Evolutionary conservation across 30 jellyfish, hydroid and myxozoan genomes (phyloP), one percentile per base, ranked within the genome.

Genomic region (Hydractinia echinata): DNA sequence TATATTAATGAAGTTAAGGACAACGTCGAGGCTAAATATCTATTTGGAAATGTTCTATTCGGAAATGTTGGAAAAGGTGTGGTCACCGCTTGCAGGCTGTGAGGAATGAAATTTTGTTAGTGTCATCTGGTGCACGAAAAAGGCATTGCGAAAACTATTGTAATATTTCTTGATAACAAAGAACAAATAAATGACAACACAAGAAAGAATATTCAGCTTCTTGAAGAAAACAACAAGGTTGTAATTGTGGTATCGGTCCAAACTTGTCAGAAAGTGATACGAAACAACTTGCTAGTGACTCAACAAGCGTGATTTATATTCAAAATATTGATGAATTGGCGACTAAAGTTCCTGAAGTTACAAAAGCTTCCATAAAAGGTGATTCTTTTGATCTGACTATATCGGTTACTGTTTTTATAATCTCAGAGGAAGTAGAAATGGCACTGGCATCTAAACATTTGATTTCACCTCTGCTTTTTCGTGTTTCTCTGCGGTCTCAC

Each of bases 121-220:
- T 79, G 53, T 91, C 74, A 54, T 79, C 84, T 61, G 97, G 95
- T 10, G 94, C 95, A 20, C 86, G 97, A 18, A 19, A n/a, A 14
- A 5, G 86, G 68, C 13, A 86, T 81, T 30, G 90, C 92, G 10
- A 86, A 82, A 62, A 53, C 97, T 3, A 88, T 91, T 77, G 83
- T 85, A 4, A 54, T 91, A 0, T 91, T 91, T 66, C 58, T 83
- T 4, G 77, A 87, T 50, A 54, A 54, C 61, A 80, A 81, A 5
- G 54, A 7, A n/a, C 74, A 64, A 64, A 64, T 64, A 7, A 64
- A 51, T 64, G 74, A 7, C 10, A 13, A 64, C 19, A 51, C 39
- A 6, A 64, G 39, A 51, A n/a, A 44, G 39, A 64, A 51, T 9
- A 64, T 64, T 13, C 10, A 64, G 16, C 74, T n/a, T n/a, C 7